These are phyloP conservation scores for Lathamus discolor DNA, from an alignment of 2,113 vertebrate species.

Conservation along the genomic window DNA sequence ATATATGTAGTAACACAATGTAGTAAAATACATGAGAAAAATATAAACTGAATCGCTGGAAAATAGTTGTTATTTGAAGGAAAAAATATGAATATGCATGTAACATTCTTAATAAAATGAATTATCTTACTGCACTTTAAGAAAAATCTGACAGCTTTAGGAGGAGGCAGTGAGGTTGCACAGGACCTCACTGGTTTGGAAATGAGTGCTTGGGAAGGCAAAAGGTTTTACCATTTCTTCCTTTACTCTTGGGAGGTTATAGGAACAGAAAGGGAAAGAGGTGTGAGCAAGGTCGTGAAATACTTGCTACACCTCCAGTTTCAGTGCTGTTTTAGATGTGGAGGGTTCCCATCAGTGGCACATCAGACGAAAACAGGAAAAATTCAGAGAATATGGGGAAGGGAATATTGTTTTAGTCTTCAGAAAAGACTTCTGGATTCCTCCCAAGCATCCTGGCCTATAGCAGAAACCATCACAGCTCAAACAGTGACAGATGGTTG, in stretches of 20 bases:
- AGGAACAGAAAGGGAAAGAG: background rate
- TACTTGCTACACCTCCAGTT: background rate
- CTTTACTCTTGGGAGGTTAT: background rate
- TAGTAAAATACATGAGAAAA: background rate
- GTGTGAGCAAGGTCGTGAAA: background rate
- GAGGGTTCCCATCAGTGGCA: background rate
- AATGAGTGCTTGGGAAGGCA: background rate
- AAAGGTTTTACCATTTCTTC: background rate
- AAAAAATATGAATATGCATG: background rate
- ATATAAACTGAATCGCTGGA: background rate
- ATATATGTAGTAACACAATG: background rate
- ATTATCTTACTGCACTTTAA: background rate
- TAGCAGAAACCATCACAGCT: background rate
- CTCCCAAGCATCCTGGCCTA: background rate
- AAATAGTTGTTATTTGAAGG: background rate
- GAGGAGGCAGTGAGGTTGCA: background rate
- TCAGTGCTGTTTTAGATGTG: background rate
- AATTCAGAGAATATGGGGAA: background rate
- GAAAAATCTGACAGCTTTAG: background rate
- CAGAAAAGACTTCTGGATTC: background rate
- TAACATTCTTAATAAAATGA: background rate
- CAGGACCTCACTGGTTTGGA: background rate
- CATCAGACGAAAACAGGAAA: background rate
- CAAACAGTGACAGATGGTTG: background rate
- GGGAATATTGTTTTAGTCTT: background rate